A percentile compares a stretch with the other conserved stretches of the same genome.
These are phyloP conservation scores for Polyploca ridens DNA, from an alignment of 2,888 invertebrate species.

Conservation along the genomic window DNA sequence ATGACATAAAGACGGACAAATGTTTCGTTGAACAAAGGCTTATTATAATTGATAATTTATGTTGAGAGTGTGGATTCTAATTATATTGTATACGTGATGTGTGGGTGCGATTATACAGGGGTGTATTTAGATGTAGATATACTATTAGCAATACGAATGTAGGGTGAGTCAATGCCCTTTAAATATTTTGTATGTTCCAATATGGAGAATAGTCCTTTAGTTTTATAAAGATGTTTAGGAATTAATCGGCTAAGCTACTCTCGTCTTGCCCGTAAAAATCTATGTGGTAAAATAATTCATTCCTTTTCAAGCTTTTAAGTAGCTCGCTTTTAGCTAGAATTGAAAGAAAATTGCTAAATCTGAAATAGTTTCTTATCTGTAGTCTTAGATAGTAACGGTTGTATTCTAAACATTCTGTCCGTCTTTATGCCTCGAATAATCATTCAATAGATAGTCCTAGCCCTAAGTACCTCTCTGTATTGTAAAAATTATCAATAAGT, in stretches of 20 bases:
- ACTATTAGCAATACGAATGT: constrained; percentile 6
- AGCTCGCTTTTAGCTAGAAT: not conserved
- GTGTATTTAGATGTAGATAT: constrained; percentile 20
- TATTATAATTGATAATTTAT: constrained; percentile 26
- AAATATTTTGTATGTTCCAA: not conserved
- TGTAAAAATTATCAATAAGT: constrained; percentile 33
- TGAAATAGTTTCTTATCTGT: not conserved
- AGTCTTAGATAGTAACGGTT: not conserved
- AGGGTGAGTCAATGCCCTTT: not conserved
- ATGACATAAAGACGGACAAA: constrained; percentile 28
- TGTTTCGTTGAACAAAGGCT: constrained; percentile 22
- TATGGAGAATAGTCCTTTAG: not conserved
- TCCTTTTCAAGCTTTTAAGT: constrained; percentile 1
- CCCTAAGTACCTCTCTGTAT: constrained; percentile 36
- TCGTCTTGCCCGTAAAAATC: not conserved
- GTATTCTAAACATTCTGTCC: not conserved
- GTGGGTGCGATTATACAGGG: constrained; percentile 22
- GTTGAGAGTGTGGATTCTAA: constrained; percentile 19
- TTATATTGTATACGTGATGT: constrained; percentile 23
- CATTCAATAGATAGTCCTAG: constrained; percentile 15
- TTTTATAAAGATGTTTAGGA: not conserved
- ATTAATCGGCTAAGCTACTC: no score
- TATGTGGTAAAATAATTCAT: not conserved
- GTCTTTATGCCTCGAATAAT: constrained; percentile 7
- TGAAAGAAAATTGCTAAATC: not conserved